Conservation (phyloP, 2,113 vertebrate genomes). For the Rhegmatorhina hoffmannsi region DNA sequence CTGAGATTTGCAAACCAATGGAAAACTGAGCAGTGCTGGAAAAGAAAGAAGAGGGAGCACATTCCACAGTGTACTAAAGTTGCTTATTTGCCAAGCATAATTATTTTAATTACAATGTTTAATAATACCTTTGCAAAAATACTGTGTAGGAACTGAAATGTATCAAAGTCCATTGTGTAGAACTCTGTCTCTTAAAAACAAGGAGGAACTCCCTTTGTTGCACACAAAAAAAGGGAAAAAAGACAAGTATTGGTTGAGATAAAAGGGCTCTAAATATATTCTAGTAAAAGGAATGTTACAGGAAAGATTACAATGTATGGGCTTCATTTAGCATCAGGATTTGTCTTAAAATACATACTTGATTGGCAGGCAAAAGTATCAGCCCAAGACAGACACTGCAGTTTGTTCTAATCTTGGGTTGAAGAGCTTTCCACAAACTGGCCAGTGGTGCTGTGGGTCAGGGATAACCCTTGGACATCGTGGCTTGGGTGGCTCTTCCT, state of each 20-base stretch:
- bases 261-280: neutral
- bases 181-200: neutral
- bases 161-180: neutral
- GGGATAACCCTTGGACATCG: neutral
- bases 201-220: neutral
- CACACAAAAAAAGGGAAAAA: neutral
- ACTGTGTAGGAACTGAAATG: neutral
- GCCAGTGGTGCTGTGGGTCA: neutral
- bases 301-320: neutral
- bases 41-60: neutral
- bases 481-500: neutral
- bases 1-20: neutral
- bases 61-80: neutral
- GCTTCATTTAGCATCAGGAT: neutral
- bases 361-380: neutral
- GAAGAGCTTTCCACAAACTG: neutral
- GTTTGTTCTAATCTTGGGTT: neutral
- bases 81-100: neutral
- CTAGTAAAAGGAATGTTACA: neutral
- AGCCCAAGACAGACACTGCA: neutral
- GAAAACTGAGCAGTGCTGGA: neutral
- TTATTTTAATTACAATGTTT: neutral
- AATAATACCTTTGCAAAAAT: neutral
- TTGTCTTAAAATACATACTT: neutral
- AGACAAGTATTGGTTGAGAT: neutral